Evolutionary conservation across 2,888 invertebrate species (phyloP), one percentile per base, ranked within the genome.

Genomic region (Plusia festucae): DNA sequence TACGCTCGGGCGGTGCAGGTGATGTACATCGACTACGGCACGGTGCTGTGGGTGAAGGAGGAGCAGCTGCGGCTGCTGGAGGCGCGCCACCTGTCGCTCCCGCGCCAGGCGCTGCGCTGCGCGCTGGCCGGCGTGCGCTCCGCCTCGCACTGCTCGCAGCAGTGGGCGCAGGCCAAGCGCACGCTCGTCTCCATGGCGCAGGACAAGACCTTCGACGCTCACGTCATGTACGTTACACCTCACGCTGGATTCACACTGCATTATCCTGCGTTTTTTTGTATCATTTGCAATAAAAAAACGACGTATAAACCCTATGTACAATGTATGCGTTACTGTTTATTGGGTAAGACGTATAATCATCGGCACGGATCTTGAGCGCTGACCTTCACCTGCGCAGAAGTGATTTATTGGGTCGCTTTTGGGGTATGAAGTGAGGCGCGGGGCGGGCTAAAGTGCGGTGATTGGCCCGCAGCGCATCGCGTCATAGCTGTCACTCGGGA

Each of bases 21-120:
- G n/a, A 91, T 95, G 70, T 97, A 96, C 86, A 91, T 97, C 11
- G 97, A 97, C 93, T 97, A 96, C 90, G 97, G 97, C 74, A 97
- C 97, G 78, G 90, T 90, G 9, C 90, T 96, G 2, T 93, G 92
- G 73, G 95, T 97, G 44, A 89, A 92, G 53, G 91, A 92, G 53
- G 88, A 87, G 66, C 92, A 95, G 70, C 91, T 97, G 7, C 96
- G 96, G 74, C 86, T 88, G 13, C 92, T 97, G 34, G 95, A 96
- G 67, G 88, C 92, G 8, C 94, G 95, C 3, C 96, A 95, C 79
- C 88, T 92, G 84, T 60, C 76, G 34, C 85, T 97, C 61, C 96
- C 97, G 0, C 90, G 91, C 61, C 96, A 97, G 85, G 96, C 96
- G 0, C 82, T 96, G 32, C 91, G 90, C 49, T 96, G 96, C 83